phyloP scores from a whole-genome alignment of 2,888 invertebrate species.

The Incurvaria masculella region DNA sequence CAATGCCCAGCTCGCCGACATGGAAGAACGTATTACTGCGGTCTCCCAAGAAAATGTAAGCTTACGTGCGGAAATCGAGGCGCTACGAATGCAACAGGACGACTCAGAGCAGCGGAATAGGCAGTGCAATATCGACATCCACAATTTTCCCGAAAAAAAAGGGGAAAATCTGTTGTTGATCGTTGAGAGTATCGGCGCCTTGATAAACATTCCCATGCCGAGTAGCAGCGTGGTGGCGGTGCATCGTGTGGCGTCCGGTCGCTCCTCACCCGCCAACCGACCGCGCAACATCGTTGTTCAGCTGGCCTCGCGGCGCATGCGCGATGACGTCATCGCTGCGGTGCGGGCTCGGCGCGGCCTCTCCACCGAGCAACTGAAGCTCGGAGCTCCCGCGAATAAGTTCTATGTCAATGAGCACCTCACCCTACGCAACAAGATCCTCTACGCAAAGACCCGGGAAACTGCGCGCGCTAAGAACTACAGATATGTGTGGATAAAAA shows the following conservation, averaged over 20 bases:
- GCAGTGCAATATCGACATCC: slow-evolving; percentile 8
- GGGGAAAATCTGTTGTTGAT: slow-evolving; percentile 4
- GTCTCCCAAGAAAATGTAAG: too few species aligned
- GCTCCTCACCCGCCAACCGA: background rate
- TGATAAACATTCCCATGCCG: slow-evolving; percentile 1
- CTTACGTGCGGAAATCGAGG: too few species aligned
- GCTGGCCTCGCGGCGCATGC: slow-evolving; percentile 6
- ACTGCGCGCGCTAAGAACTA: background rate
- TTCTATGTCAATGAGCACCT: too few species aligned
- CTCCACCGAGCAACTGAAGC: background rate
- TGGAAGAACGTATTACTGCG: too few species aligned
- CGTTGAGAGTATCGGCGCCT: slow-evolving; percentile 1
- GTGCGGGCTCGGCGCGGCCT: slow-evolving; percentile 7
- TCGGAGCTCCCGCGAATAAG: too few species aligned
- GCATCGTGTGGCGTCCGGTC: slow-evolving; percentile 5
- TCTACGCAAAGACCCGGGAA: background rate
- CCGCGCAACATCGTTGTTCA: slow-evolving; percentile 12
- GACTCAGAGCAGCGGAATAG: slow-evolving; percentile 5
- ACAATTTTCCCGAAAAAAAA: slow-evolving; percentile 10
- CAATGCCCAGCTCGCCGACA: too few species aligned
- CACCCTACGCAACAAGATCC: too few species aligned
- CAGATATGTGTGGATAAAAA: background rate
- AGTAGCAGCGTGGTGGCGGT: background rate
- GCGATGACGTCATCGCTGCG: slow-evolving; percentile 7
- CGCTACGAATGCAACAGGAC: too few species aligned